Percentiles rank a stretch among this genome's conserved stretches.
Conservation (phyloP, 2,797 vertebrate species). For the Myotis pilosus region DNA sequence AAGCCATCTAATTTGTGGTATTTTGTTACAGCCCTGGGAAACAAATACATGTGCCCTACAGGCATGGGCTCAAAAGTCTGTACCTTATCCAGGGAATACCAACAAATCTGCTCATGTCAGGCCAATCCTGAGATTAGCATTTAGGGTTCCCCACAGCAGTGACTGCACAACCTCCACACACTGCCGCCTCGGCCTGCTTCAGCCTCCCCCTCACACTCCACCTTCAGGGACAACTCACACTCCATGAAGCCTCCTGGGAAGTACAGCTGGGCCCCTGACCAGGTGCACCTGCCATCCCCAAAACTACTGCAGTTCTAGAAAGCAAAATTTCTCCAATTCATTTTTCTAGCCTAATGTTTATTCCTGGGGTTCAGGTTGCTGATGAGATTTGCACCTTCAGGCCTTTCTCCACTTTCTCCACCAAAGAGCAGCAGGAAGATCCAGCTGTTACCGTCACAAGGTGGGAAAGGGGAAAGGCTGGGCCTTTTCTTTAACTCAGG, state of each 20-base stretch:
- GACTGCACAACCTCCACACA: not conserved
- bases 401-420: not conserved
- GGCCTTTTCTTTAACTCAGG: not conserved
- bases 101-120: not conserved
- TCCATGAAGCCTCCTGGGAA: not conserved
- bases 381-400: not conserved
- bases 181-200: not conserved
- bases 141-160: not conserved
- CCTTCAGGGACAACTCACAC: not conserved
- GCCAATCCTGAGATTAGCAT: not conserved
- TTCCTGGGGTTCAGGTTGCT: not conserved
- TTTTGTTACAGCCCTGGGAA: not conserved
- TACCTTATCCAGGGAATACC: not conserved
- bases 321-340: not conserved
- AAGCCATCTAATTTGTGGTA: no score
- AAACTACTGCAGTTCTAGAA: not conserved
- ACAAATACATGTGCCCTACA: rapidly evolving
- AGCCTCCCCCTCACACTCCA: not conserved
- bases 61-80: not conserved
- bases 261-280: not conserved
- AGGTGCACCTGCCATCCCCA: not conserved
- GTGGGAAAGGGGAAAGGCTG: no score
- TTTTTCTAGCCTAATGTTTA: not conserved
- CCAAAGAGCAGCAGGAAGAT: not conserved
- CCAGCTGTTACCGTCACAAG: not conserved